Conservation (phyloP, 2,797 vertebrate genomes). For the Erpetoichthys calabaricus region DNA sequence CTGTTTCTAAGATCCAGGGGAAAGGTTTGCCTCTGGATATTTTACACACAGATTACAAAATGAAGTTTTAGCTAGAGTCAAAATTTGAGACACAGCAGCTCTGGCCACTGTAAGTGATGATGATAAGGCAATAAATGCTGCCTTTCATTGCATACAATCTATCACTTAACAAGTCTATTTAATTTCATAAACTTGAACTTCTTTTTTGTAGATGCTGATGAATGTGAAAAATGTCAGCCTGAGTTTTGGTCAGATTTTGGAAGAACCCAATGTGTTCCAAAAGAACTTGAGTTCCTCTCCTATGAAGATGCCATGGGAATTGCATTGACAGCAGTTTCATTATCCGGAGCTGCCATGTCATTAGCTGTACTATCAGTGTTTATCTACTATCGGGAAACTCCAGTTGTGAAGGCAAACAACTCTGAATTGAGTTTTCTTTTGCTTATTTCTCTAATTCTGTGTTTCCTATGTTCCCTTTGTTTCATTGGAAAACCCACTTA, state of each 20-base stretch:
- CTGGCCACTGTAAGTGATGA: too few species aligned
- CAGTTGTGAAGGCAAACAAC: slow-evolving; percentile 57
- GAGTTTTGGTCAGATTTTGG: slow-evolving; percentile 56
- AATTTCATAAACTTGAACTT: too few species aligned
- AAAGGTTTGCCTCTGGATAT: too few species aligned
- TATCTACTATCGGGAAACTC: slow-evolving; percentile 34
- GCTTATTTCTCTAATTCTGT: slow-evolving; percentile 54
- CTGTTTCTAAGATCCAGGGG: too few species aligned
- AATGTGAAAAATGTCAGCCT: slow-evolving; percentile 46
- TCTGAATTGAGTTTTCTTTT: slow-evolving; percentile 58
- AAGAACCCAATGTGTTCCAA: slow-evolving; percentile 47
- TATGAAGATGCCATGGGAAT: slow-evolving; percentile 51
- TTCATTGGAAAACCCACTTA: slow-evolving; percentile 52
- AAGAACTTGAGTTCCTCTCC: slow-evolving; percentile 55
- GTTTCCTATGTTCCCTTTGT: slow-evolving; percentile 56
- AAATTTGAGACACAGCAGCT: too few species aligned
- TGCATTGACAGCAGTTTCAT: slow-evolving; percentile 36
- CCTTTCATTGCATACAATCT: too few species aligned
- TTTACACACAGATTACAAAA: too few species aligned
- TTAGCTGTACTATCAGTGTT: slow-evolving; percentile 40
- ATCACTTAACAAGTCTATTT: background rate
- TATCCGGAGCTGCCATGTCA: slow-evolving; percentile 45
- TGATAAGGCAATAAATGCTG: too few species aligned
- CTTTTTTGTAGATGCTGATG: slow-evolving; percentile 45
- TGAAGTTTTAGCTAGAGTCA: too few species aligned